Conservation (phyloP, 2,113 vertebrate species). For the Alligator mississippiensis region DNA sequence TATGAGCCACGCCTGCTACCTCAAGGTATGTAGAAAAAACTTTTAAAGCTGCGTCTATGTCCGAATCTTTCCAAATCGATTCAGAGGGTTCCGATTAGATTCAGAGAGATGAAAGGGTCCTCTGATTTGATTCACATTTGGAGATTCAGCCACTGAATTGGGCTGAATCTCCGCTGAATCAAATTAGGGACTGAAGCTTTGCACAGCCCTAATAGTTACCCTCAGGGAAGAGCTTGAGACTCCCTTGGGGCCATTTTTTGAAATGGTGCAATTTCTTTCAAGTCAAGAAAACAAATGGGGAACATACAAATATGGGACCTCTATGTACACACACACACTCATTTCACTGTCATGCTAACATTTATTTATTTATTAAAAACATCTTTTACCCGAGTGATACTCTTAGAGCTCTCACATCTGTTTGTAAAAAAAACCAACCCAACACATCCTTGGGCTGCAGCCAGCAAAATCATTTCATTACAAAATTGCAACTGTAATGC, state of each 20-base stretch:
- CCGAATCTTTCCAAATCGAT: too few species aligned
- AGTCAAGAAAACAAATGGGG: not conserved
- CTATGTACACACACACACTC: not conserved
- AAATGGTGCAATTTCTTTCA: not conserved
- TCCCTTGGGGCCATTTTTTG: not conserved
- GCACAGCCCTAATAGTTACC: not conserved
- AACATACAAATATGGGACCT: not conserved
- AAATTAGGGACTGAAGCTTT: too few species aligned
- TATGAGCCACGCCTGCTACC: too few species aligned
- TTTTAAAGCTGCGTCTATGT: too few species aligned
- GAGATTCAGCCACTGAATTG: too few species aligned
- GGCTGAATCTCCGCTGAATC: too few species aligned
- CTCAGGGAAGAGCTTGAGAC: not conserved
- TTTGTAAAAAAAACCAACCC: constrained; percentile 18
- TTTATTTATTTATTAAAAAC: constrained; percentile 50
- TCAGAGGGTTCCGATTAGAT: too few species aligned
- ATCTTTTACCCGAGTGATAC: constrained; percentile 7
- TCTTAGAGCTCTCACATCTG: constrained; percentile 64
- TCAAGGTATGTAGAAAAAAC: too few species aligned
- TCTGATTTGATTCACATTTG: too few species aligned
- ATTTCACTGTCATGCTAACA: not conserved
- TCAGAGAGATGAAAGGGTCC: too few species aligned
- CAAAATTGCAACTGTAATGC: constrained; percentile 42
- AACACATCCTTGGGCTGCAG: constrained; percentile 62
- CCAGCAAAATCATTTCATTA: constrained; percentile 58